phyloP scores from a whole-genome alignment of 2,113 vertebrate species.

The Rhodinocichla rosea region DNA sequence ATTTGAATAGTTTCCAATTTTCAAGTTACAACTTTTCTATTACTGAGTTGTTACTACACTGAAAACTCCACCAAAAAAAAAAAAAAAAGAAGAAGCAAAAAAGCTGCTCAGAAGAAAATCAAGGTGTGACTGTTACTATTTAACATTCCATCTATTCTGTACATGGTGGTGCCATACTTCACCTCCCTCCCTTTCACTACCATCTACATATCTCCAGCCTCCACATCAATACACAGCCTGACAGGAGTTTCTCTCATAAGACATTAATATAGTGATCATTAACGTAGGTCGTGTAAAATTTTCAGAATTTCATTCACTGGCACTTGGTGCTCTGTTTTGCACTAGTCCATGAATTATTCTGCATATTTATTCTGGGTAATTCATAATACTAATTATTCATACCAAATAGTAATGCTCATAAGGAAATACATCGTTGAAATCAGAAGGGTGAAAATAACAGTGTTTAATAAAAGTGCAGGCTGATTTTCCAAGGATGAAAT shows the following conservation, averaged over 20 bases:
- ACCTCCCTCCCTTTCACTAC: background rate
- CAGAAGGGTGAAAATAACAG: background rate
- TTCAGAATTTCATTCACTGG: background rate
- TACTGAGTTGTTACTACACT: background rate
- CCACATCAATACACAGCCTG: background rate
- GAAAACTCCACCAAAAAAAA: background rate
- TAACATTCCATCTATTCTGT: background rate
- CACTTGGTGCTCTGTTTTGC: background rate
- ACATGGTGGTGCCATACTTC: background rate
- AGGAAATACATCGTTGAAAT: background rate
- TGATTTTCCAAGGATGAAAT: conserved; percentile 4
- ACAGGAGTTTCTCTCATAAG: background rate
- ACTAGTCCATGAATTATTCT: background rate
- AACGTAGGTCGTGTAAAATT: background rate
- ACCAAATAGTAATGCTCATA: background rate
- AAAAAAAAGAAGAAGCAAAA: background rate
- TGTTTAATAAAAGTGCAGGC: background rate
- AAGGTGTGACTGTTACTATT: background rate
- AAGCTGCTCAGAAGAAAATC: background rate
- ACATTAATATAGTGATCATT: background rate
- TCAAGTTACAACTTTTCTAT: background rate
- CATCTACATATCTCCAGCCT: background rate
- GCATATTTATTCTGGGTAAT: background rate
- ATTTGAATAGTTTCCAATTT: background rate
- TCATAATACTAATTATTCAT: background rate